A percentile compares a stretch with the other conserved stretches of the same genome.
Conservation (phyloP, 2,113 vertebrate species). For the Catharus fuscescens region DNA sequence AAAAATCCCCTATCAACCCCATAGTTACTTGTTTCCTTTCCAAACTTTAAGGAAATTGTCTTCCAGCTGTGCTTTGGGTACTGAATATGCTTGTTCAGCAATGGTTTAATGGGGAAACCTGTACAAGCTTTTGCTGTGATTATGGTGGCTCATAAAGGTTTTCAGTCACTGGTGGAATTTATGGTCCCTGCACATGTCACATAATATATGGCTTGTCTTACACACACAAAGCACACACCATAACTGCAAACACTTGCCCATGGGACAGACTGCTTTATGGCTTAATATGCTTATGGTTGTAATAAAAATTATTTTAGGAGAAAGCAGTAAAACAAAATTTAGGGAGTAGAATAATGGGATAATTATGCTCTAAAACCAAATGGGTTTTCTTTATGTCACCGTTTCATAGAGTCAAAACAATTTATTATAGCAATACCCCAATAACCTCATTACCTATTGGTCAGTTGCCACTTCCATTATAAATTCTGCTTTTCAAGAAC, state of each 20-base stretch:
- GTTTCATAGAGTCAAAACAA: neutral
- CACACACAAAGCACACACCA: slow-evolving; percentile 8
- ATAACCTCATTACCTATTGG: slow-evolving; percentile 15
- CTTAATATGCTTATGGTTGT: slow-evolving; percentile 26
- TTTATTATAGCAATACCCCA: neutral
- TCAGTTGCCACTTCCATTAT: neutral
- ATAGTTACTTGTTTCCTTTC: neutral
- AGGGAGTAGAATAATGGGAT: slow-evolving; percentile 52
- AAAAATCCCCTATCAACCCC: neutral
- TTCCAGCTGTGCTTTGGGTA: neutral
- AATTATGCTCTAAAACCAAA: slow-evolving; percentile 60
- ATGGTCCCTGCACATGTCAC: neutral
- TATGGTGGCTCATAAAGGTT: neutral
- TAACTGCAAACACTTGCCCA: slow-evolving; percentile 3
- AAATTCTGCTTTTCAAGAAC: slow-evolving; percentile 13
- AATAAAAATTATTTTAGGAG: slow-evolving; percentile 65
- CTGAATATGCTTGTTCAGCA: neutral
- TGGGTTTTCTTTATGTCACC: slow-evolving; percentile 16
- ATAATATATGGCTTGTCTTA: neutral
- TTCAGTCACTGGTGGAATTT: neutral
- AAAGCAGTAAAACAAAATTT: slow-evolving; percentile 65
- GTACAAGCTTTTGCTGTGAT: neutral
- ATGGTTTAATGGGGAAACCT: neutral
- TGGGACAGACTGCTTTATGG: slow-evolving; percentile 10
- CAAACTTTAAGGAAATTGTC: neutral